phyloP scores from a whole-genome alignment of 2,113 vertebrate genomes.

The Upupa epops region DNA sequence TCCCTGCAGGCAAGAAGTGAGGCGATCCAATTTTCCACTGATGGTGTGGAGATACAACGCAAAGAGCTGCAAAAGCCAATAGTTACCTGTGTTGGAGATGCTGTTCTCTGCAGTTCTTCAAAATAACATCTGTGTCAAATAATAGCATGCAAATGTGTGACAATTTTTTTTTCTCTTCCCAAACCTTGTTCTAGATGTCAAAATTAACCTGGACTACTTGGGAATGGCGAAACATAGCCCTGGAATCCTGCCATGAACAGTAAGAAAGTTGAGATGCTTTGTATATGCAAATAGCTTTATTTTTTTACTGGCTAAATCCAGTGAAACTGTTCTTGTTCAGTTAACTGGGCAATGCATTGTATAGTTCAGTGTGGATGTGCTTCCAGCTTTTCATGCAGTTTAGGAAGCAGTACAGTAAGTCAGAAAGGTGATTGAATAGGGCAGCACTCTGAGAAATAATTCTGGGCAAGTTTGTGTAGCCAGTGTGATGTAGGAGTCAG shows the following conservation, averaged over 20 bases:
- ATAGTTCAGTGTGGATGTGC: background rate
- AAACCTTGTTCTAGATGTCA: slow-evolving; percentile 59
- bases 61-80: background rate
- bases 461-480: background rate
- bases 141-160: background rate
- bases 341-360: background rate
- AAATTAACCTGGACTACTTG: slow-evolving; percentile 59
- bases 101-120: background rate
- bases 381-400: background rate
- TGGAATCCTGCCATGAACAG: slow-evolving; percentile 52
- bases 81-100: background rate
- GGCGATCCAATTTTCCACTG: slow-evolving; percentile 13
- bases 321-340: background rate
- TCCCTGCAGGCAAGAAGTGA: background rate
- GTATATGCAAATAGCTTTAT: background rate
- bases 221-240: slow-evolving; percentile 57
- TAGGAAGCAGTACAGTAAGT: background rate
- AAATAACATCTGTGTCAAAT: background rate
- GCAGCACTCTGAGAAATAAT: background rate
- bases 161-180: slow-evolving; percentile 8
- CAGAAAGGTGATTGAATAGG: background rate
- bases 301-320: background rate
- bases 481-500: background rate
- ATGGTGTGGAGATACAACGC: background rate
- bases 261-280: slow-evolving; percentile 45